Conservation (phyloP, 1,140 invertebrate genomes). For the Drusus annulatus region DNA sequence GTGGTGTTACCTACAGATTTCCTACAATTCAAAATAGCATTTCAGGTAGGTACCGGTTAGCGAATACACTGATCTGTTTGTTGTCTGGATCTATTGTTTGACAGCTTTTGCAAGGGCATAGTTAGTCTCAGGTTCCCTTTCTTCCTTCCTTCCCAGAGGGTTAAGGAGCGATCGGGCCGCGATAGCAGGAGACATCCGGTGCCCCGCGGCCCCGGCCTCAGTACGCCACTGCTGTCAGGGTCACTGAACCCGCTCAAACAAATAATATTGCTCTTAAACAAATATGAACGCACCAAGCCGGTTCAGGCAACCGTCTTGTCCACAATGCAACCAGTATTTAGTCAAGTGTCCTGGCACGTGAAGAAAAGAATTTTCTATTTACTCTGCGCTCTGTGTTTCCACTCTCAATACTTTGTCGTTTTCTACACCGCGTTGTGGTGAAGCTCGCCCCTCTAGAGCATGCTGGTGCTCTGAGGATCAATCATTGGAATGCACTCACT, state of each 20-base stretch:
- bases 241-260: slow-evolving; percentile 29
- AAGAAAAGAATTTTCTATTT: background rate
- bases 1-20: no score
- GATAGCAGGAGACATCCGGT: background rate
- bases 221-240: slow-evolving; percentile 19
- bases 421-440: background rate
- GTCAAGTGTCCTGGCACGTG: background rate
- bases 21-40: no score
- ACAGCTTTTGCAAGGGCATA: no score
- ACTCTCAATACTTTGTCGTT: background rate
- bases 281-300: slow-evolving; percentile 36
- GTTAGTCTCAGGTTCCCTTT: no score
- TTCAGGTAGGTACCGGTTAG: no score
- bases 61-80: no score
- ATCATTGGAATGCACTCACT: slow-evolving; percentile 36
- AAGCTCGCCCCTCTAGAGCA: background rate
- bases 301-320: background rate
- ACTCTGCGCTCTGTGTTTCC: background rate
- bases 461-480: no score
- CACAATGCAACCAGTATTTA: background rate
- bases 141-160: background rate
- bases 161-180: no score
- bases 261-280: slow-evolving; percentile 36
- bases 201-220: slow-evolving; percentile 9
- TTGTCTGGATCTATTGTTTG: no score